phyloP scores from a whole-genome alignment of 2,888 invertebrate genomes.

The Ichneumoninae sp. region DNA sequence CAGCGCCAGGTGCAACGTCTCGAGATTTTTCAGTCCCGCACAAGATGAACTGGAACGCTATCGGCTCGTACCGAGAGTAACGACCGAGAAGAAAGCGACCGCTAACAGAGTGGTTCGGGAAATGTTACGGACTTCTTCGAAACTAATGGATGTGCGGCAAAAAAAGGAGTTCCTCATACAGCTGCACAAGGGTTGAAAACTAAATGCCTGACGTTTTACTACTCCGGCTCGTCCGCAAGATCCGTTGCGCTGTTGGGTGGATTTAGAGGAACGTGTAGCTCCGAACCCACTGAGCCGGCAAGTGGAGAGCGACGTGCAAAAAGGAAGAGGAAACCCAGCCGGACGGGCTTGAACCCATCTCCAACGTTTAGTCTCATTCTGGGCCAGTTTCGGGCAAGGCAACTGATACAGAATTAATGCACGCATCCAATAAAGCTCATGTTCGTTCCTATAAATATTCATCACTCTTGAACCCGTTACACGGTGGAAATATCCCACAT shows the following conservation, averaged over 20 bases:
- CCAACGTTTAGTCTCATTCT: background rate
- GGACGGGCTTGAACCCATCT: background rate
- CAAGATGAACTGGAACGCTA: background rate
- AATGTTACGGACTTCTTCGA: background rate
- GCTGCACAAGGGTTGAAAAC: background rate
- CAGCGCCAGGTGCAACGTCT: background rate
- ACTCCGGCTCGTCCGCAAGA: background rate
- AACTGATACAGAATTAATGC: background rate
- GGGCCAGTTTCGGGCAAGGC: background rate
- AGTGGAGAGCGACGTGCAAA: background rate
- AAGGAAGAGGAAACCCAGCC: background rate
- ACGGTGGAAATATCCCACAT: background rate
- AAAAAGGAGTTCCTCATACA: background rate
- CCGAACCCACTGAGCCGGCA: background rate
- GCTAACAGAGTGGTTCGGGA: background rate
- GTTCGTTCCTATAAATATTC: background rate
- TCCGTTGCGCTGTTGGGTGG: background rate
- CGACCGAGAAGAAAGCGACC: background rate
- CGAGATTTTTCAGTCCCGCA: background rate
- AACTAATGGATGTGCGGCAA: conserved; percentile 3
- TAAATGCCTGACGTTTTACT: background rate
- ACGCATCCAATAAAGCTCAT: background rate
- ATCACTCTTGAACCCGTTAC: background rate
- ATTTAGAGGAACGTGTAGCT: background rate
- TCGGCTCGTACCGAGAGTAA: background rate